Percentiles rank a stretch among this genome's conserved stretches.
Conservation (phyloP, 1,140 invertebrate species). For the Drosophila triauraria region DNA sequence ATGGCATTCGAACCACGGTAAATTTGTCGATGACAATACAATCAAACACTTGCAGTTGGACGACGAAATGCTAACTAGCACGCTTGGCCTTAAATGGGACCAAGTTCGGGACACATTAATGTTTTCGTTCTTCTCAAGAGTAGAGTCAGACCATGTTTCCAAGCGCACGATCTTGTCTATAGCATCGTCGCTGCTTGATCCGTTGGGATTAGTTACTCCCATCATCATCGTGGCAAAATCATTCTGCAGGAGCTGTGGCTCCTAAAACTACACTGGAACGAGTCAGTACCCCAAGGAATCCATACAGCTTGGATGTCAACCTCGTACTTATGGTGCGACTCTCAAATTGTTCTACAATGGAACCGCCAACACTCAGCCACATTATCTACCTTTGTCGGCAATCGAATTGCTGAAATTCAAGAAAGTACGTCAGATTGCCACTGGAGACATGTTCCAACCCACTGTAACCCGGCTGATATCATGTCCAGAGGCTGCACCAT, state of each 20-base stretch:
- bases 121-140: too few relatives aligned
- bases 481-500: neutral
- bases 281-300: neutral
- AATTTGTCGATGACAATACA: too few relatives aligned
- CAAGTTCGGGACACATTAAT: too few relatives aligned
- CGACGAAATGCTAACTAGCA: too few relatives aligned
- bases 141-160: neutral
- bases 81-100: too few relatives aligned
- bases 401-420: too few relatives aligned
- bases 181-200: neutral
- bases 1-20: too few relatives aligned
- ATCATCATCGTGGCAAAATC: neutral
- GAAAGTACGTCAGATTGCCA: neutral
- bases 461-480: neutral
- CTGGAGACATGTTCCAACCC: neutral
- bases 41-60: too few relatives aligned
- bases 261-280: neutral
- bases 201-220: neutral
- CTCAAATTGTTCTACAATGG: neutral
- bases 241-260: constrained; percentile 1
- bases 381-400: too few relatives aligned
- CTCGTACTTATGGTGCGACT: neutral
- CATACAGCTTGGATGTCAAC: constrained; percentile 1
- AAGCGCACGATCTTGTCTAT: neutral
- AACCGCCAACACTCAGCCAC: too few relatives aligned